A percentile compares a stretch with the other conserved stretches of the same genome.
These are phyloP conservation scores for Sylvia atricapilla DNA, from an alignment of 2,113 vertebrate species.

Conservation along the genomic window DNA sequence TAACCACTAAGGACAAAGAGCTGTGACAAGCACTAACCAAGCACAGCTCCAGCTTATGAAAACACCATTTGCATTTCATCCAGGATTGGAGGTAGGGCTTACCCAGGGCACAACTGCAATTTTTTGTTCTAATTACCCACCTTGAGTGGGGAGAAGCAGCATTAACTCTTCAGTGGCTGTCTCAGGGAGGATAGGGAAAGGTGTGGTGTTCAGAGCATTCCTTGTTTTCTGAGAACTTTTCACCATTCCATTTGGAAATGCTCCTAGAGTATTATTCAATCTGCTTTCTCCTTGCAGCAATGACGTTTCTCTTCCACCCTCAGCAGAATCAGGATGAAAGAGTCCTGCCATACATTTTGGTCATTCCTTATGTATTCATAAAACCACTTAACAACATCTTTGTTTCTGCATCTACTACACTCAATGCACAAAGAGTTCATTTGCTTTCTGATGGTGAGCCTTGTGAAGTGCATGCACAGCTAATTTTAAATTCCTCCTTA, in stretches of 20 bases:
- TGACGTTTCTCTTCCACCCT: neutral
- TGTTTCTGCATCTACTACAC: neutral
- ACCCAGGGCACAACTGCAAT: neutral
- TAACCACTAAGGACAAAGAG: neutral
- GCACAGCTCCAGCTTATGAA: rapidly evolving
- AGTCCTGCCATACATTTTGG: neutral
- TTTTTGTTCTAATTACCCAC: neutral
- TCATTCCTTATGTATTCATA: neutral
- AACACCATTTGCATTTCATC: rapidly evolving
- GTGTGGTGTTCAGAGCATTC: rapidly evolving
- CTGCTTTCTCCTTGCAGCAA: neutral
- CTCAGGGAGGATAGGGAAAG: neutral
- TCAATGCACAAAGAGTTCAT: neutral
- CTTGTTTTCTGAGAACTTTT: neutral
- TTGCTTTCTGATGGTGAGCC: neutral
- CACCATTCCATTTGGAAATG: neutral
- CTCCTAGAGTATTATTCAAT: neutral
- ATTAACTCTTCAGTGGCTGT: neutral
- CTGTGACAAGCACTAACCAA: rapidly evolving
- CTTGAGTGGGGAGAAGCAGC: neutral
- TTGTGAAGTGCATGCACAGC: neutral
- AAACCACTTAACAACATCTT: neutral
- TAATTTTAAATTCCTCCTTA: neutral
- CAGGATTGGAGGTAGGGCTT: rapidly evolving
- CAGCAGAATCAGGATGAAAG: neutral